Base-by-base conservation (phyloP, 2,113 vertebrate genomes). In the Eubucco bourcierii region DNA sequence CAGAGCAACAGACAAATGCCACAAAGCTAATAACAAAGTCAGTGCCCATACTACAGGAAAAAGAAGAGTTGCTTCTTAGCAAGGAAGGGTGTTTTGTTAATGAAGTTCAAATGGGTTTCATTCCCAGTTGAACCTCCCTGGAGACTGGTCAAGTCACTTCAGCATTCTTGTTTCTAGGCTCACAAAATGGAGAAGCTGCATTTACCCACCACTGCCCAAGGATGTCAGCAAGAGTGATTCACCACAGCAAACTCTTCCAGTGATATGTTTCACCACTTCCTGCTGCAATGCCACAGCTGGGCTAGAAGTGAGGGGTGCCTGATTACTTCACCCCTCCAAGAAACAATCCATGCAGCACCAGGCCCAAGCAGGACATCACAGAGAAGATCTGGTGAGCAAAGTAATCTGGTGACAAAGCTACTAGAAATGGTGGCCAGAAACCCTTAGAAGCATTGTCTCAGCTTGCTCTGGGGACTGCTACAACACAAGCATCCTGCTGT, bases 191-290 rank as follows among this genome's bases (percentile, higher is more conserved):
- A 82, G 56, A 80, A 20, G n/a, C n/a, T 83, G 52, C 23, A 55
- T 19, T 61, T 25, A 78, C 19, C 39, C 60, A 74, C 28, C n/a
- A 24, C 23, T 33, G 23, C 60, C 25, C 31, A 52, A 24, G 37
- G 34, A 34, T n/a, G 46, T 56, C 4, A 23, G 37, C 10, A 60
- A 37, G 56, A 47, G 41, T 2, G 31, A 87, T 23, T 65, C 72
- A 64, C 20, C 9, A 2, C 27, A 47, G 37, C 11, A 41, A 73
- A 64, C 58, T 41, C 37, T 60, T 53, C 50, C 70, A 59, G 34
- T 5, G 56, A 44, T 5, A 25, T 0, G 0, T 5, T 33, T 27
- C 15, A 10, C 19, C 52, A 37, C 58, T n/a, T 71, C 33, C 82
- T 61, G 19, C 70, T 61, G 74, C 28, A 50, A 0, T 29, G 55